Evolutionary conservation across 2,113 vertebrate genomes (phyloP).

Genomic region (Phodopus roborovskii): DNA sequence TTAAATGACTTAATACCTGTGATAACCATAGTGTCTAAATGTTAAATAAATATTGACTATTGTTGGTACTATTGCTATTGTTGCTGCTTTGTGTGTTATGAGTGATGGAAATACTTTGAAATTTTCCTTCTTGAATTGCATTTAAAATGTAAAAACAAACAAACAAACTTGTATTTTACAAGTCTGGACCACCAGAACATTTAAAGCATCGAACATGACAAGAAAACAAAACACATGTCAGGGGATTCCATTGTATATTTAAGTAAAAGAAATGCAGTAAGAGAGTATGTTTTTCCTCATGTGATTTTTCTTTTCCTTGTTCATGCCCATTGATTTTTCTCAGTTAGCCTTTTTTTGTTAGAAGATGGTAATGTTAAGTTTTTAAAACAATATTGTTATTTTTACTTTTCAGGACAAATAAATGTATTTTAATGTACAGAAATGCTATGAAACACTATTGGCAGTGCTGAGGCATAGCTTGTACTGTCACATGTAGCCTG

Average conservation of each 20-base stretch:
- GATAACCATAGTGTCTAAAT: neutral
- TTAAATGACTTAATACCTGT: neutral
- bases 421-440: conserved; percentile 26
- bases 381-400: neutral
- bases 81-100: conserved; percentile 4
- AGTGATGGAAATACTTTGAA: conserved; percentile 22
- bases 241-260: conserved; percentile 24
- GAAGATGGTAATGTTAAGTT: conserved; percentile 39
- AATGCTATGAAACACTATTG: conserved; percentile 49
- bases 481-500: conserved; percentile 48
- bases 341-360: neutral
- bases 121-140: conserved; percentile 33
- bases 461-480: conserved; percentile 55
- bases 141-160: conserved; percentile 49
- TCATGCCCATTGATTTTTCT: conserved; percentile 5
- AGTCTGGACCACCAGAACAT: neutral
- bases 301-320: neutral
- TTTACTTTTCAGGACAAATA: conserved; percentile 41
- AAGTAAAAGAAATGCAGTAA: conserved; percentile 55
- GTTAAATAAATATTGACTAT: neutral
- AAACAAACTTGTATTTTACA: conserved; percentile 18
- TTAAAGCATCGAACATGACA: conserved; percentile 2
- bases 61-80: neutral
- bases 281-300: neutral
- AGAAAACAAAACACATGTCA: conserved; percentile 6